A percentile compares a stretch with the other conserved stretches of the same genome.
Evolutionary conservation across 2,888 invertebrate genomes (phyloP).

Genomic region (Cryptosula pallasiana): DNA sequence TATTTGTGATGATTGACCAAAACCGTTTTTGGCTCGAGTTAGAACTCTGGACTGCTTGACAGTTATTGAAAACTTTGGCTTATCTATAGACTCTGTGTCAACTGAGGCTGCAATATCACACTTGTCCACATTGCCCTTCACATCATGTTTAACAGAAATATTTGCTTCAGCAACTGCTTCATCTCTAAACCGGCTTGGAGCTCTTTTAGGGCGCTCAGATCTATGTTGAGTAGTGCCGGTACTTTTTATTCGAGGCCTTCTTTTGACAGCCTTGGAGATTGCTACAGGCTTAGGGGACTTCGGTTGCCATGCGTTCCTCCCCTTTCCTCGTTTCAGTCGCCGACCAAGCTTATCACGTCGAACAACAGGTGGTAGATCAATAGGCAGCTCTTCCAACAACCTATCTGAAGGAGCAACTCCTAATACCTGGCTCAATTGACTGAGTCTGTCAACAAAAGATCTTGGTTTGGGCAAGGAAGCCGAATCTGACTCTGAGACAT

Average conservation of each 20-base stretch:
- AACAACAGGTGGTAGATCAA: conserved; percentile 5
- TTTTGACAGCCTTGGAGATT: not conserved
- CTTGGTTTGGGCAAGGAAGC: conserved; percentile 5
- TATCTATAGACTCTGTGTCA: too few relatives aligned
- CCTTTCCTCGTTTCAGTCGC: not conserved
- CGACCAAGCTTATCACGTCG: not conserved
- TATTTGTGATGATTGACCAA: too few relatives aligned
- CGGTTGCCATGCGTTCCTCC: not conserved
- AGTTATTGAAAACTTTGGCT: too few relatives aligned
- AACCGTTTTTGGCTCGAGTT: too few relatives aligned
- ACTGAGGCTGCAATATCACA: too few relatives aligned
- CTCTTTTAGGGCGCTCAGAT: not conserved
- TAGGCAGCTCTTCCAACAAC: conserved; percentile 15
- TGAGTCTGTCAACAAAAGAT: conserved; percentile 19
- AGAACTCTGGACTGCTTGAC: too few relatives aligned
- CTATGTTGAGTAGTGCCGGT: not conserved
- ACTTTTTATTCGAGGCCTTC: not conserved
- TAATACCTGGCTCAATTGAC: conserved; percentile 22
- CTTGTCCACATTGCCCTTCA: too few relatives aligned
- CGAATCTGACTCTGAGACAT: not conserved
- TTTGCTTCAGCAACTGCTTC: too few relatives aligned
- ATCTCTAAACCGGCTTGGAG: not conserved
- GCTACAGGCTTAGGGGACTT: not conserved
- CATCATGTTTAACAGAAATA: too few relatives aligned
- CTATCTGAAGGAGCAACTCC: conserved; percentile 13